These are phyloP conservation scores for Cheilosia vernalis DNA, from an alignment of 2,888 invertebrate genomes.

Conservation along the genomic window DNA sequence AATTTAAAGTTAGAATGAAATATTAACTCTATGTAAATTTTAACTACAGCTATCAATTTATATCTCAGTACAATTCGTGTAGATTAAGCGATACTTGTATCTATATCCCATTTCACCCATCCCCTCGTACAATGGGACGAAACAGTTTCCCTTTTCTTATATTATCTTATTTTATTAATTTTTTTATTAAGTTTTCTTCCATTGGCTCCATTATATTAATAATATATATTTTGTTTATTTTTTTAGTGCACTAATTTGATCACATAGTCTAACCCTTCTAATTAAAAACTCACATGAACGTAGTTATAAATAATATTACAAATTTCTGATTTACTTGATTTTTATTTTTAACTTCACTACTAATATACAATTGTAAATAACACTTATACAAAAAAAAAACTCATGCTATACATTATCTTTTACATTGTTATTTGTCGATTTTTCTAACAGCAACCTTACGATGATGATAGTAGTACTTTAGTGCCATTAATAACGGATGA, in stretches of 20 bases:
- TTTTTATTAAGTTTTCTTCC: slow-evolving; percentile 57
- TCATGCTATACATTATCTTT: slow-evolving; percentile 63
- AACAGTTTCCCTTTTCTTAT: slow-evolving; percentile 39
- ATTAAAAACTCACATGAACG: slow-evolving; percentile 65
- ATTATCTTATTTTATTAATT: slow-evolving; percentile 31
- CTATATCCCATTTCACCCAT: not conserved
- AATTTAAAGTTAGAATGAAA: no score
- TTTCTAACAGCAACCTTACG: slow-evolving; percentile 68
- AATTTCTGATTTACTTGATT: slow-evolving; percentile 59
- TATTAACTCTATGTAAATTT: no score
- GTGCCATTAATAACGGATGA: slow-evolving; percentile 75
- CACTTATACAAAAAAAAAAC: slow-evolving; percentile 48
- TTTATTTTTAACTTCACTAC: slow-evolving; percentile 68
- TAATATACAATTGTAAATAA: slow-evolving; percentile 62
- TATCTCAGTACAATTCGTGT: no score
- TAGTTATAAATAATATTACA: slow-evolving; percentile 61
- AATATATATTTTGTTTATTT: slow-evolving; percentile 38
- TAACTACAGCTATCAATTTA: no score
- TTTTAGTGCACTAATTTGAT: slow-evolving; percentile 64
- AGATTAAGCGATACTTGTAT: no score
- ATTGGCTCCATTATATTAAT: slow-evolving; percentile 70
- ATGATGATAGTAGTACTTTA: slow-evolving; percentile 72
- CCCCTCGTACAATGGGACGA: slow-evolving; percentile 47
- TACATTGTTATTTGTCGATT: slow-evolving; percentile 70
- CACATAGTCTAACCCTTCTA: slow-evolving; percentile 64